Evolutionary conservation across 2,113 vertebrate species (phyloP), one percentile per base, ranked within the genome.

Genomic region (Empidonax alnorum): DNA sequence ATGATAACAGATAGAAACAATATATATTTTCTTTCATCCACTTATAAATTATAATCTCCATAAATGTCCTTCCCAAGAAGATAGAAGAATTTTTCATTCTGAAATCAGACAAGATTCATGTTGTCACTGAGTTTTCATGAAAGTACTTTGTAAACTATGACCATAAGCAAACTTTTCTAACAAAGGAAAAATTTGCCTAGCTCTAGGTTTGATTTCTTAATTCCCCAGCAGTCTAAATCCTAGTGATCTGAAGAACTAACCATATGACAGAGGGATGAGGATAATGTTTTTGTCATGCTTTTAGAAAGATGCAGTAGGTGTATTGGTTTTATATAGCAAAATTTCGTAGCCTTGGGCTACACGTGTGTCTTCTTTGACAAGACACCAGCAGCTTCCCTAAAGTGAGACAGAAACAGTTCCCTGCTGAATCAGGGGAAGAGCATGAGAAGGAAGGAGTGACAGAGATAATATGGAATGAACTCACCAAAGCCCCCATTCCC

Each of bases 311-410:
- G 19, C 4, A 69, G 18, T 33, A 12, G 14, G 33, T 63, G 3
- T 39, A 31, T 4, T 71, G 0, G 13, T 3, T 84, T 80, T 77
- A 23, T 0, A 0, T 13, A 24, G 10, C 13, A 80, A 84, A 35
- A 25, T 62, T 74, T 80, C 39, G 12, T 28, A 42, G 6, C 0
- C 0, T 2, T 7, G 1, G 4, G 4, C 18, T 52, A 52, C n/a
- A 58, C 2, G 1, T 3, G 4, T 46, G 9, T 15, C 28, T 73
- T 82, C 28, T 69, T 17, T 65, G 44, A 28, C 44, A 63, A 72
- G 18, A 30, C 7, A 3, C 8, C 31, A 58, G 13, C 62, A 58
- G 21, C 4, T 30, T 67, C 10, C 35, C 9, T 11, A 8, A 7
- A 0, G 0, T 41, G 47, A 18, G 11, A n/a, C 7, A 47, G 6